Evolutionary conservation across 2,888 invertebrate genomes (phyloP).

Genomic region (Drosophila cognata): DNA sequence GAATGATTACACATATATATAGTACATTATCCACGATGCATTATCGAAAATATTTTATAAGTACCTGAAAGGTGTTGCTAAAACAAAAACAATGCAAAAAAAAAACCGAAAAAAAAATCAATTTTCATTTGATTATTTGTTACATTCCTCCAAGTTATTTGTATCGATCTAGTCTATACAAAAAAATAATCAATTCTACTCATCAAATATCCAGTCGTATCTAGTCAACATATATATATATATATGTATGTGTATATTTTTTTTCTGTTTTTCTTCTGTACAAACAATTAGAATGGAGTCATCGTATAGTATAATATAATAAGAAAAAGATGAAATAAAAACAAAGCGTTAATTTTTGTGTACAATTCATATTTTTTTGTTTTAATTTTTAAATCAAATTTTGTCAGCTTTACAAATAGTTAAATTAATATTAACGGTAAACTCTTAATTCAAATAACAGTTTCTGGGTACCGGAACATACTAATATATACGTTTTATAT

Average conservation of each 20-base stretch:
- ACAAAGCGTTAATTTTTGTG: conserved; percentile 8
- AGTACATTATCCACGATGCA: conserved; percentile 34
- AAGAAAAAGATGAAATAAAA: neutral
- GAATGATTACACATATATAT: conserved; percentile 21
- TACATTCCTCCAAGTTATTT: conserved; percentile 29
- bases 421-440: conserved; percentile 39
- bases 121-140: conserved; percentile 40
- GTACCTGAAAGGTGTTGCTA: conserved; percentile 67
- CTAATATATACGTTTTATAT: conserved; percentile 35
- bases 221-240: neutral
- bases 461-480: conserved; percentile 36
- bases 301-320: conserved; percentile 51
- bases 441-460: conserved; percentile 30
- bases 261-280: conserved; percentile 17
- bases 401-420: conserved; percentile 45
- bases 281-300: conserved; percentile 39
- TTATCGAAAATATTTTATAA: conserved; percentile 58
- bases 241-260: conserved; percentile 3
- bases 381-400: conserved; percentile 41
- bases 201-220: conserved; percentile 18
- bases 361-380: neutral
- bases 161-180: conserved; percentile 31
- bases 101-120: conserved; percentile 8
- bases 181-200: conserved; percentile 41
- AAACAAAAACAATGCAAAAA: conserved; percentile 19